phyloP scores from a whole-genome alignment of 2,888 invertebrate genomes.

The Prenolepis imparis region DNA sequence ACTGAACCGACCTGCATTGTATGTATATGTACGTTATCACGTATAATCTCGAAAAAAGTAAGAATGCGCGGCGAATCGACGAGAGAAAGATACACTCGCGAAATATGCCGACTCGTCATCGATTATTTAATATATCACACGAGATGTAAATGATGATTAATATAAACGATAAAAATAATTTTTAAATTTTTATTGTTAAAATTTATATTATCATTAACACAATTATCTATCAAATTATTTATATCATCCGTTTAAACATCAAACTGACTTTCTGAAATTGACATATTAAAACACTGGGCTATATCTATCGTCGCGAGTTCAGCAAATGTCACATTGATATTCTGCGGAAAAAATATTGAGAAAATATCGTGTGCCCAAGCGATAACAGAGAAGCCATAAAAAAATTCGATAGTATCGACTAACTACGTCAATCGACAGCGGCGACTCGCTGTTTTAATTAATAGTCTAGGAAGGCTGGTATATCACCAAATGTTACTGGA shows the following conservation, averaged over 20 bases:
- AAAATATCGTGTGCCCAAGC: constrained; percentile 23
- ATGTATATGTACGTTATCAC: constrained; percentile 75
- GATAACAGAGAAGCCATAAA: constrained; percentile 31
- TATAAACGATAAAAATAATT: too few relatives aligned
- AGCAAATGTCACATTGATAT: constrained; percentile 29
- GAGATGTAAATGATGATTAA: constrained; percentile 25
- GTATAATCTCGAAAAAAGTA: constrained; percentile 72
- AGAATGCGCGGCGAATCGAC: constrained; percentile 38
- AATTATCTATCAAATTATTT: not conserved
- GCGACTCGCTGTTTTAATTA: constrained; percentile 41
- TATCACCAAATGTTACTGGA: constrained; percentile 6
- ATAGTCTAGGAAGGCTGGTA: not conserved
- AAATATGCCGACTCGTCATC: constrained; percentile 66
- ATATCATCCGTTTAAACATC: not conserved
- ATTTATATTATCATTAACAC: too few relatives aligned
- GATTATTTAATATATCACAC: constrained; percentile 49
- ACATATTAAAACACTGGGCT: not conserved
- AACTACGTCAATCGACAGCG: constrained; percentile 33
- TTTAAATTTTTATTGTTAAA: too few relatives aligned
- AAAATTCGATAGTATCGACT: constrained; percentile 29
- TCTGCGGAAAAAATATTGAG: constrained; percentile 25
- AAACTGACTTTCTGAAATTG: constrained; percentile 9
- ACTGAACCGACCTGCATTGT: constrained; percentile 71
- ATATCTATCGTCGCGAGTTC: not conserved
- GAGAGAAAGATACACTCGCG: constrained; percentile 53